Evolutionary conservation across 1,140 invertebrate genomes (phyloP).

Genomic region (Trichomalopsis sarcophagae): DNA sequence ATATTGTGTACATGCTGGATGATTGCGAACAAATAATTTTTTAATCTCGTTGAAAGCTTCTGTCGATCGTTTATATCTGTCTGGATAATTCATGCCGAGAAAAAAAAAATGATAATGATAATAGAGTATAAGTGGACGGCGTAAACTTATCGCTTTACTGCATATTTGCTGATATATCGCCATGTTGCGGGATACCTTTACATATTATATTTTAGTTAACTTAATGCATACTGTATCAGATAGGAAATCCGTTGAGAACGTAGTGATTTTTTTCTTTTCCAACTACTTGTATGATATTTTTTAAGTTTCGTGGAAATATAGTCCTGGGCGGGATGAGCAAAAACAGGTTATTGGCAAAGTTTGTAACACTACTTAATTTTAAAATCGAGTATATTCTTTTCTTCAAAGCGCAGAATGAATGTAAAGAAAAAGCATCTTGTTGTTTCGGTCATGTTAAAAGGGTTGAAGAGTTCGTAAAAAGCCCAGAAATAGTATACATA

Average conservation of each 20-base stretch:
- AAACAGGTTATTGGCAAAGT: background rate
- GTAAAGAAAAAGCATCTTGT: background rate
- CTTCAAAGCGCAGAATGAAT: background rate
- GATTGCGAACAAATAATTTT: slow-evolving; percentile 48
- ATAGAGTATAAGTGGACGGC: slow-evolving; percentile 3
- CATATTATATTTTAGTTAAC: slow-evolving; percentile 40
- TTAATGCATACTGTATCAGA: slow-evolving; percentile 41
- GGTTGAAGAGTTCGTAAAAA: slow-evolving; percentile 19
- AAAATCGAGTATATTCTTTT: background rate
- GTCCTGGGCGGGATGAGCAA: slow-evolving; percentile 40
- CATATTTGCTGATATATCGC: slow-evolving; percentile 40
- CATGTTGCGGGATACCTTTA: slow-evolving; percentile 37
- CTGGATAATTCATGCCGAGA: background rate
- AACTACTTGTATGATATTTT: slow-evolving; percentile 53
- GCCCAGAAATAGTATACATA: slow-evolving; percentile 56
- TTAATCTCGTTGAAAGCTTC: slow-evolving; percentile 43
- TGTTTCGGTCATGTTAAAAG: slow-evolving; percentile 16
- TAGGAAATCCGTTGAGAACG: slow-evolving; percentile 44
- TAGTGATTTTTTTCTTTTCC: slow-evolving; percentile 47
- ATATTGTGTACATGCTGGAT: slow-evolving; percentile 2
- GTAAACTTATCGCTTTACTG: slow-evolving; percentile 30
- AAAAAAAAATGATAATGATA: background rate
- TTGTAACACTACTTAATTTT: background rate
- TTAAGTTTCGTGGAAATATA: slow-evolving; percentile 44
- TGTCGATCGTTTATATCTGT: slow-evolving; percentile 17